Percentiles rank a stretch among this genome's conserved stretches.
These are phyloP conservation scores for Spheniscus mendiculus DNA, from an alignment of 2,113 vertebrate species.

Conservation along the genomic window DNA sequence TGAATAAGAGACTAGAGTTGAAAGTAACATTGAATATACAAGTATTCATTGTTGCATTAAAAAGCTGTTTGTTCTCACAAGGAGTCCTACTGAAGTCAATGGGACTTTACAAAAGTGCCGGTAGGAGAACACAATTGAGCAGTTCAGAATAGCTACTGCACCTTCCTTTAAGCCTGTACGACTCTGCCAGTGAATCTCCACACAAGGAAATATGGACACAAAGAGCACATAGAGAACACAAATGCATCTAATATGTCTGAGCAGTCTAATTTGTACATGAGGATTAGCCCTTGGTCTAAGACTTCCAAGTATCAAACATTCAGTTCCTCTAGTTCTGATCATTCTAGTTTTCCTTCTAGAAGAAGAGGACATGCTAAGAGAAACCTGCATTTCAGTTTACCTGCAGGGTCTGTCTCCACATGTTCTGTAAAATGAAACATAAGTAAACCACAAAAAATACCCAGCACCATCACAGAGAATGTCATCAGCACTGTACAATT, in stretches of 20 bases:
- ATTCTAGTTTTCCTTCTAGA: neutral
- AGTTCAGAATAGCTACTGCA: neutral
- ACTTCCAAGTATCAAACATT: neutral
- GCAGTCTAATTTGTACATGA: neutral
- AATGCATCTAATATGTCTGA: neutral
- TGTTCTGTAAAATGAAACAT: neutral
- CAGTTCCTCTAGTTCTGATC: neutral
- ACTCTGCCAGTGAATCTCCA: neutral
- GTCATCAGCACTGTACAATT: neutral
- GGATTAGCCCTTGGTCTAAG: neutral
- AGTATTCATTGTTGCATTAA: neutral
- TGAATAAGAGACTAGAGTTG: slow-evolving; percentile 47
- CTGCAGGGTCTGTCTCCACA: neutral
- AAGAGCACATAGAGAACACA: neutral
- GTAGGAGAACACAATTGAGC: neutral
- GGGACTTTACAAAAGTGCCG: neutral
- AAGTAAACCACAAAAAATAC: neutral
- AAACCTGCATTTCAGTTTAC: neutral
- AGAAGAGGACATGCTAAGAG: neutral
- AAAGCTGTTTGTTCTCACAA: neutral
- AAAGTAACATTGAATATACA: neutral
- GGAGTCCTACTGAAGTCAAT: neutral
- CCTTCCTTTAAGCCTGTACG: neutral
- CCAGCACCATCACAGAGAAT: neutral
- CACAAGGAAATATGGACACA: neutral